These are phyloP conservation scores for Diceros bicornis DNA, from an alignment of 2,797 vertebrate genomes.

Conservation along the genomic window DNA sequence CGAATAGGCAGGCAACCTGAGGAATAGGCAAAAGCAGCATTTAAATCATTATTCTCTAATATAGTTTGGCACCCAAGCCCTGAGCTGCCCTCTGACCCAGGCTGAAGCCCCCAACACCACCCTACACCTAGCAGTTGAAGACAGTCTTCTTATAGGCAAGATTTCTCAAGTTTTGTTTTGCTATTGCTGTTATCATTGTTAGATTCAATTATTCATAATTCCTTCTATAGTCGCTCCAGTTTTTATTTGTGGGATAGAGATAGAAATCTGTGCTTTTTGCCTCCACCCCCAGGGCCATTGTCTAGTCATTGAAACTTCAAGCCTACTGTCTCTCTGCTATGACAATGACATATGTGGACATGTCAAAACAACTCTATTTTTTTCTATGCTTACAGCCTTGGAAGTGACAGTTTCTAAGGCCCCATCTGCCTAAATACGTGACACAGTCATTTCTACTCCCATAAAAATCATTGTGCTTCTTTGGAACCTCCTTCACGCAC, in stretches of 20 bases:
- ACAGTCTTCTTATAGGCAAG: not conserved
- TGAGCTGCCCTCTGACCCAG: not conserved
- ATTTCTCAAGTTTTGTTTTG: not conserved
- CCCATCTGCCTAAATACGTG: not conserved
- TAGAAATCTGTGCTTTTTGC: not conserved
- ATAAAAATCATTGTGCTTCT: not conserved
- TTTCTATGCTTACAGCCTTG: not conserved
- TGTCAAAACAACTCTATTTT: not conserved
- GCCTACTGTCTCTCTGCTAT: not conserved
- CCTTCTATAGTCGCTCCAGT: not conserved
- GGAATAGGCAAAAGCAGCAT: not conserved
- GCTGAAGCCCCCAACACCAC: not conserved
- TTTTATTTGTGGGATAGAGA: not conserved
- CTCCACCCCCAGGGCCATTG: not conserved
- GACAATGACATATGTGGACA: not conserved
- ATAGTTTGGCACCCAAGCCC: not conserved
- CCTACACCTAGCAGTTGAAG: not conserved
- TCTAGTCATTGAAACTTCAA: not conserved
- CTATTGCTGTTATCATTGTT: not conserved
- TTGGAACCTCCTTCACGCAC: not conserved
- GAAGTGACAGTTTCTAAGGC: not conserved
- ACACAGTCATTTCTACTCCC: not conserved
- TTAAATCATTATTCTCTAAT: not conserved
- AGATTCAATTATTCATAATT: not conserved
- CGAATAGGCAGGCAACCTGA: not conserved